Percentiles rank a stretch among this genome's conserved stretches.
phyloP scores from a whole-genome alignment of 53 echinoderm and acorn worm species.

The Paracentrotus lividus region DNA sequence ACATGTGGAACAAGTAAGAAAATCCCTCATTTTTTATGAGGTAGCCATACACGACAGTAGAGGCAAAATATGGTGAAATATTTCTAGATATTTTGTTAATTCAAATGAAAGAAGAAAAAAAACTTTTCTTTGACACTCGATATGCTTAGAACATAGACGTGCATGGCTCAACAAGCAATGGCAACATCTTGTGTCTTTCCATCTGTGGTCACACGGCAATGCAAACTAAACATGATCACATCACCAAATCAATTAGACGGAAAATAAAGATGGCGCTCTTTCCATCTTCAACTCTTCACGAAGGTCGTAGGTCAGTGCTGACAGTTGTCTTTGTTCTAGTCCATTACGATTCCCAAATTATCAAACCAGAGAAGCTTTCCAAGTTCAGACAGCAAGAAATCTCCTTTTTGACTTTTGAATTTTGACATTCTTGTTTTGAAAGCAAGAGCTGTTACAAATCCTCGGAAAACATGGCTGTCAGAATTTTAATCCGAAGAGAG shows the following conservation, averaged over 20 bases:
- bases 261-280: conserved; percentile 23
- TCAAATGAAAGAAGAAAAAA: neutral
- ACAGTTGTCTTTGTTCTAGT: conserved; percentile 66
- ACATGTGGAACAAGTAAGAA: too few relatives aligned
- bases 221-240: conserved; percentile 18
- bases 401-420: conserved; percentile 24
- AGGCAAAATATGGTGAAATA: too few relatives aligned
- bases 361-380: neutral
- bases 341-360: conserved; percentile 41
- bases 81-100: neutral
- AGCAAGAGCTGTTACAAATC: conserved; percentile 58
- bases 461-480: conserved; percentile 59
- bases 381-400: conserved; percentile 41
- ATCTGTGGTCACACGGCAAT: neutral
- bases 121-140: too few relatives aligned
- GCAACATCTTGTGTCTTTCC: neutral
- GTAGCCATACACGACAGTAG: too few relatives aligned
- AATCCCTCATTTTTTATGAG: too few relatives aligned
- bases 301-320: conserved; percentile 52
- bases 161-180: too few relatives aligned
- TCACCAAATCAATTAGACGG: conserved; percentile 22
- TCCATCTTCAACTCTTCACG: neutral
- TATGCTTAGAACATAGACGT: too few relatives aligned
- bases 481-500: conserved; percentile 64
- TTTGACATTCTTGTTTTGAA: conserved; percentile 59